A percentile compares a stretch with the other conserved stretches of the same genome.
phyloP scores from a whole-genome alignment of 2,888 invertebrate species.

The Patella ulyssiponensis region DNA sequence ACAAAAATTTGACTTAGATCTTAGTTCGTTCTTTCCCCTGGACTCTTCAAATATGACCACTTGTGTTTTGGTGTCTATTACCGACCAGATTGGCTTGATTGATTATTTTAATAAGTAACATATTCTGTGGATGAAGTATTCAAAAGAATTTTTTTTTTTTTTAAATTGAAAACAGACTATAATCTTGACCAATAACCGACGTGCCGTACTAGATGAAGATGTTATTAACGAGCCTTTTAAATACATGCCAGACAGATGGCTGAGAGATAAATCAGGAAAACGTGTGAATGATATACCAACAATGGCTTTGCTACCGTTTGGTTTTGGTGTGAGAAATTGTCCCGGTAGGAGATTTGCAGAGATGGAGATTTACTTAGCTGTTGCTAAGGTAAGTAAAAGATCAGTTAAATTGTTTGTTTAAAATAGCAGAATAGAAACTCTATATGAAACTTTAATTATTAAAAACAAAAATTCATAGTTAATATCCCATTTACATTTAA shows the following conservation, averaged over 20 bases:
- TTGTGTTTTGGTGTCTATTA: no score
- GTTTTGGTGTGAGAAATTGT: slow-evolving; percentile 54
- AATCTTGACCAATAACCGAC: slow-evolving; percentile 15
- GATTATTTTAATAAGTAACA: slow-evolving; percentile 60
- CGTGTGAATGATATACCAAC: slow-evolving; percentile 17
- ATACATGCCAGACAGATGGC: slow-evolving; percentile 53
- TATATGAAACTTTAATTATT: no score
- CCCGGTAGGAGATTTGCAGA: slow-evolving; percentile 71
- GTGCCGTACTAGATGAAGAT: slow-evolving; percentile 5
- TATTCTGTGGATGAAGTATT: slow-evolving; percentile 66
- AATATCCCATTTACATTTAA: no score
- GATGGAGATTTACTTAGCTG: slow-evolving; percentile 77
- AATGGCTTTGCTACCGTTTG: slow-evolving; percentile 50
- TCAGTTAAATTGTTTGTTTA: neutral
- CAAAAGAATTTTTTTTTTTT: slow-evolving; percentile 73
- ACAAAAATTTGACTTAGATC: no score
- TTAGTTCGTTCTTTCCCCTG: no score
- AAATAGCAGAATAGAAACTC: neutral
- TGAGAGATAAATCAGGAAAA: slow-evolving; percentile 30
- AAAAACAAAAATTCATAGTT: no score
- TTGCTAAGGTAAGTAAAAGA: slow-evolving; percentile 54
- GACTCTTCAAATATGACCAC: no score
- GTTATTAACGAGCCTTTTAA: slow-evolving; percentile 70
- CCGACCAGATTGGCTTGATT: slow-evolving; percentile 7
- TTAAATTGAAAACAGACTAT: neutral